Base-by-base conservation (phyloP, 2,113 vertebrate species). In the Capreolus pygargus region DNA sequence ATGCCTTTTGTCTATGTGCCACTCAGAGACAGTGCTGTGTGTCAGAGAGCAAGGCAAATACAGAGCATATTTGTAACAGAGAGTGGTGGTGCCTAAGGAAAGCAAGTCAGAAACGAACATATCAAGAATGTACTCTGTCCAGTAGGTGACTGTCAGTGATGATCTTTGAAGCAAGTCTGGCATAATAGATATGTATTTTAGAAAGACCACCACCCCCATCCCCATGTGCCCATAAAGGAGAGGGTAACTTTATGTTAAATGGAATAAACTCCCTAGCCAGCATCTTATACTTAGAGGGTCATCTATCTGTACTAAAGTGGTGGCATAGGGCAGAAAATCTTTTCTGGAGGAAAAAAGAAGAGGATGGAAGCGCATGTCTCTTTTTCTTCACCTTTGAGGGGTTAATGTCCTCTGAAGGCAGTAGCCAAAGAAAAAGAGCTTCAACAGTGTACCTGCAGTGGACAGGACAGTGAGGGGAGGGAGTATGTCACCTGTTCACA, bases 261-360 rank as follows among this genome's bases (percentile, higher is more conserved):
- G 54, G 64, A 70, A 33, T n/a, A 14, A n/a, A 43, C 17, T 39
- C 19, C 55, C n/a, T 6, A 33, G 39, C 2, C 33, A 39, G 23
- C 25, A 12, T 85, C 36, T 23, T 81, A 7, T 43, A 64, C 2
- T 39, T 50, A 74, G 2, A 76, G 13, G 3, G 1, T 57, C 55
- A 39, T 25, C 1, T 45, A 33, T 25, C 2, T 45, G 16, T 15
- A 33, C 0, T 0, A 45, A 3, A 50, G 1, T 36, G 17, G 19
- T 36, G 8, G 10, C 47, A 15, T 11, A 54, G 36, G 43, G 7
- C 39, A 58, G 47, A 43, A 94, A 58, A 57, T 25, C 25, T 33
- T 89, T 33, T 6, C 57, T 92, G 50, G 23, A 81, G 28, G 30
- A 33, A 60, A 28, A 43, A 85, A 19, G 9, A 47, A 39, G 7